phyloP scores from a whole-genome alignment of 1,140 invertebrate species.

The Lepidurus apus region DNA sequence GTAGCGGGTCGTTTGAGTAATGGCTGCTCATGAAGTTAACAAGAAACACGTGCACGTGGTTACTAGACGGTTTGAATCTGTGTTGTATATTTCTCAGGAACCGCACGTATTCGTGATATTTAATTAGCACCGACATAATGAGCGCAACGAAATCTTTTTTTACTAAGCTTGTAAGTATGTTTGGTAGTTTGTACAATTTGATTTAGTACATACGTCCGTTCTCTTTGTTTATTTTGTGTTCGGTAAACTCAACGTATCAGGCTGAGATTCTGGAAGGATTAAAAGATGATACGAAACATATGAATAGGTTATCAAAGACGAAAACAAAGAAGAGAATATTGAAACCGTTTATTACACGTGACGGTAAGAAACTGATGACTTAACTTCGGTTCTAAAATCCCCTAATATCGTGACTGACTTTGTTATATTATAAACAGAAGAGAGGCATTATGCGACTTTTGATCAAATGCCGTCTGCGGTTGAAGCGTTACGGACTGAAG shows the following conservation, averaged over 20 bases:
- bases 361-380: not conserved
- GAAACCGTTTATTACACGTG: not conserved
- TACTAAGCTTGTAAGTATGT: not conserved
- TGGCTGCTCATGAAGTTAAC: not conserved
- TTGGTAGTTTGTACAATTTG: not conserved
- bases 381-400: too few relatives aligned
- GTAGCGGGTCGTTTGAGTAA: not conserved
- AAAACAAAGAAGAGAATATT: not conserved
- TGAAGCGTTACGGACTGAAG: not conserved
- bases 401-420: too few relatives aligned
- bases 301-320: not conserved
- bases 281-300: not conserved
- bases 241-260: not conserved
- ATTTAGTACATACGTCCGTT: not conserved
- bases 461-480: not conserved
- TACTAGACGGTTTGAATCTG: not conserved
- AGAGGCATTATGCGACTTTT: not conserved
- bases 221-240: not conserved
- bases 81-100: not conserved
- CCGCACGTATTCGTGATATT: not conserved
- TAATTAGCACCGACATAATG: not conserved
- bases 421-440: not conserved
- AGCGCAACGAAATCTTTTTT: not conserved
- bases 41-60: conserved; percentile 2
- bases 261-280: not conserved